Conservation (phyloP, 1,140 invertebrate genomes). For the Megathymus violae region DNA sequence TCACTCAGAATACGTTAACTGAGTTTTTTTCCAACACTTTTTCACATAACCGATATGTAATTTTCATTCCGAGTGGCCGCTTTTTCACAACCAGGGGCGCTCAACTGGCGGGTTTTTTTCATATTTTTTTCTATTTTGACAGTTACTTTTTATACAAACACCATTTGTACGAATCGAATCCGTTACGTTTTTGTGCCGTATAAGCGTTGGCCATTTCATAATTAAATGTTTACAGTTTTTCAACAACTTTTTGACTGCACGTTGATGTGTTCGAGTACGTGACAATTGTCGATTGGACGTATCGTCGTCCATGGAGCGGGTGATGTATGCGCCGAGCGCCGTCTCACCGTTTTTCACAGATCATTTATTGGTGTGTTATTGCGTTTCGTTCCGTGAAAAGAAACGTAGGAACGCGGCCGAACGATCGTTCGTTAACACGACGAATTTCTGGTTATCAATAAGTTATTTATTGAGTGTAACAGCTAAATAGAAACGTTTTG, state of each 20-base stretch:
- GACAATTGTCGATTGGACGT: constrained; percentile 15
- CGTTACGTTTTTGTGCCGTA: constrained; percentile 8
- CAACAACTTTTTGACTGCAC: not conserved
- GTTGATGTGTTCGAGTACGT: constrained; percentile 8
- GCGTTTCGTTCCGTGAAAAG: constrained; percentile 9
- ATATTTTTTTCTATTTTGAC: constrained; percentile 45
- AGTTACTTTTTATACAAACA: constrained; percentile 16
- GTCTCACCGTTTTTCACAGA: constrained; percentile 16
- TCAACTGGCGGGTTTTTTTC: constrained; percentile 49
- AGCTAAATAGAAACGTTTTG: not conserved
- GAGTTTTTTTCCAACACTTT: constrained; percentile 63
- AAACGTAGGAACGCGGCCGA: constrained; percentile 23
- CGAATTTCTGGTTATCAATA: not conserved
- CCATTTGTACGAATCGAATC: constrained; percentile 33
- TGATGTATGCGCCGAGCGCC: constrained; percentile 5
- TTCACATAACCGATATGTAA: constrained; percentile 65
- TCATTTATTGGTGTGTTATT: constrained; percentile 3
- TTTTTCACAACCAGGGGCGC: constrained; percentile 69
- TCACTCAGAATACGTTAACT: constrained; percentile 64
- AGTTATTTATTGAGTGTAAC: not conserved
- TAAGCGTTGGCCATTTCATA: constrained; percentile 19
- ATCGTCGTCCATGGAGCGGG: constrained; percentile 4
- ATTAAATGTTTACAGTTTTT: constrained; percentile 34
- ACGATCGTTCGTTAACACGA: not conserved
- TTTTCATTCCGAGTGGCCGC: constrained; percentile 64